Percentiles rank a stretch among this genome's conserved stretches.
phyloP scores from a whole-genome alignment of 2,113 vertebrate genomes.

The Ammospiza nelsoni region DNA sequence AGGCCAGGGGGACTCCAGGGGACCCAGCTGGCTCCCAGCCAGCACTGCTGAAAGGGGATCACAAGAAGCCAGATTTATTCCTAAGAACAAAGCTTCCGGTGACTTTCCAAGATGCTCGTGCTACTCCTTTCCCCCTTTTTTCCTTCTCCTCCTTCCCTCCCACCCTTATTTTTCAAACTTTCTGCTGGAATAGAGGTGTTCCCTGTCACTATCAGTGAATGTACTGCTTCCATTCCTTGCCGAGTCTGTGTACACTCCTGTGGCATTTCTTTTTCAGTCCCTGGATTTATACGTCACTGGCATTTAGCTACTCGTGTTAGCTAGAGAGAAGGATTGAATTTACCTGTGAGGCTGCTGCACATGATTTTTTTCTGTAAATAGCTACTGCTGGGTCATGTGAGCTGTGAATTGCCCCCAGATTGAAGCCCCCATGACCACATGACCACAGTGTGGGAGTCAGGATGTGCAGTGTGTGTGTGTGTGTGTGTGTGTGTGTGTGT shows the following conservation, averaged over 20 bases:
- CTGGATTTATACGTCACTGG: background rate
- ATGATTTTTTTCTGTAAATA: background rate
- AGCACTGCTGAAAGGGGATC: constrained; percentile 42
- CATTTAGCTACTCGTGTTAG: background rate
- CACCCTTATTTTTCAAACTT: background rate
- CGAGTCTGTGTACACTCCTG: accelerated
- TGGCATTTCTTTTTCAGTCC: background rate
- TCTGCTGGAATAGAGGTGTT: background rate
- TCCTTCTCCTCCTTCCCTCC: background rate
- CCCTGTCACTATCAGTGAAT: background rate
- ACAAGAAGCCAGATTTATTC: constrained; percentile 37
- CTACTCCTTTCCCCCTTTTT: background rate
- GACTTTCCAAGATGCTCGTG: background rate
- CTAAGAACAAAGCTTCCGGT: constrained; percentile 36
- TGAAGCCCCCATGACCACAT: accelerated
- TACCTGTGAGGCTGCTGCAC: background rate
- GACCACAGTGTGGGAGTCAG: background rate
- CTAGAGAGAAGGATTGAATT: background rate
- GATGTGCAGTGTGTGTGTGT: background rate
- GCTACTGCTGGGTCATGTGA: background rate
- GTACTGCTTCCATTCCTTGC: background rate
- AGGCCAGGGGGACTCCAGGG: constrained; percentile 20
- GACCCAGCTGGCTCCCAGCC: constrained; percentile 10
- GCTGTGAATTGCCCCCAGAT: background rate
- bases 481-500: background rate